Evolutionary conservation across 2,888 invertebrate genomes (phyloP), one percentile per base, ranked within the genome.

Genomic region (Drosophila multiciliata): DNA sequence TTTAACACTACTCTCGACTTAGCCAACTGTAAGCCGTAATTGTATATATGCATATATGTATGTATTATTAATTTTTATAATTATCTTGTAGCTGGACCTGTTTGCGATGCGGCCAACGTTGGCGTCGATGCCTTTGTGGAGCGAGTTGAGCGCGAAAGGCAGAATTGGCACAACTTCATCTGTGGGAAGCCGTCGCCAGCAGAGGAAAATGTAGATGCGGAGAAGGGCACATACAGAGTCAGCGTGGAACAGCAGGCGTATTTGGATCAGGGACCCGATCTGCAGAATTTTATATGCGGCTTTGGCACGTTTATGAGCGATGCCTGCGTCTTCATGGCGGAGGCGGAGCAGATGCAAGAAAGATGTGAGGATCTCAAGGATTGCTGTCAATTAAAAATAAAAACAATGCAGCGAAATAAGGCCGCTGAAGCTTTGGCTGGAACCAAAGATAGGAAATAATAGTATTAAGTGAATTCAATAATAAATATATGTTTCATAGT

Each of bases 281-380:
- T 92, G 8, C 83, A 84, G 9, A 80, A 73, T 7, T 91, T 90
- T 26, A 42, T 91, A 3, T 81, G 90, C 0, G 87, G 89, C 20
- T 83, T 87, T 0, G 11, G 89, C 0, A 66, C 78, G 9, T 92
- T 92, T 15, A 83, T 85, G 9, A 69, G 83, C 3, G 77, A 81
- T 6, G 87, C 86, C 0, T 52, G 57, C 4, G 38, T 38, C 0
- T 93, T 90, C 62, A 52, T 91, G 9, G 66, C 77, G 12, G 75
- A 91, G 26, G 79, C 83, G 33, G 69, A 73, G 0, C 69, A 90
- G n/a, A 55, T 87, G 9, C 67, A 84, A 11, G 86, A 88, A 3
- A 36, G 84, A 23, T 71, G 83, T 15, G 67, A 83, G 4, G 77
- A 81, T 36, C 64, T 92, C 0, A 40, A 66, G 3, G 80, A 83